Conservation (phyloP, 2,797 vertebrate species). For the Acropternis orthonyx region DNA sequence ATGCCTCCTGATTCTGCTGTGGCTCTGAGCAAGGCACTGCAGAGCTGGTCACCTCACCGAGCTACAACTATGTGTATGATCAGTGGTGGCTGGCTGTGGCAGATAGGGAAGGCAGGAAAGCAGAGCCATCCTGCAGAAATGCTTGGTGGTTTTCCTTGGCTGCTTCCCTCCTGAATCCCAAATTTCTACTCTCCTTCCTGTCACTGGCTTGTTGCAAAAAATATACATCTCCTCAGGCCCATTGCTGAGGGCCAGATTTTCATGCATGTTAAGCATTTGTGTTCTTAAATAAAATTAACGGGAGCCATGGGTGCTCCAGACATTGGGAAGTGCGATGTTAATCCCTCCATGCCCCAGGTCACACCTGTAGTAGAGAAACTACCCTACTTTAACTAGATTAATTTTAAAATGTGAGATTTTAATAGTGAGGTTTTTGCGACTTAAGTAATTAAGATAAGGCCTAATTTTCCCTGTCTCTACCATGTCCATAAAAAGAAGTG, state of each 20-base stretch:
- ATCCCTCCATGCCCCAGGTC: not conserved
- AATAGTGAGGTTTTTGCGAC: not conserved
- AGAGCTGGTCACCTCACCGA: not conserved
- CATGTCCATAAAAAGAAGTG: not conserved
- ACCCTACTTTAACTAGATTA: not conserved
- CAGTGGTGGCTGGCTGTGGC: not conserved
- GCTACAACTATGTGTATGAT: not conserved
- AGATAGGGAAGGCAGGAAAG: not conserved
- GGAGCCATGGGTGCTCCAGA: not conserved
- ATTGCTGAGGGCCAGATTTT: not conserved
- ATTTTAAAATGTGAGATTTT: not conserved
- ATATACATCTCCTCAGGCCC: not conserved
- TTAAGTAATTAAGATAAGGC: not conserved
- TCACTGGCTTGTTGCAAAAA: not conserved
- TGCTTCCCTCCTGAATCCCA: not conserved
- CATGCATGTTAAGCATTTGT: not conserved
- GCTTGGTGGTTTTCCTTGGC: not conserved
- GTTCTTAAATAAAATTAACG: not conserved
- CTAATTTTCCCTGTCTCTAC: not conserved
- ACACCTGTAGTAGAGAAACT: not conserved
- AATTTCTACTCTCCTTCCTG: not conserved
- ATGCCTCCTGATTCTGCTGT: not conserved
- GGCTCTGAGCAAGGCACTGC: not conserved
- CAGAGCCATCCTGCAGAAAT: not conserved
- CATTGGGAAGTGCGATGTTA: accelerated